These are phyloP conservation scores for Papilio polyxenes DNA, from an alignment of 1,140 invertebrate genomes.

Conservation along the genomic window DNA sequence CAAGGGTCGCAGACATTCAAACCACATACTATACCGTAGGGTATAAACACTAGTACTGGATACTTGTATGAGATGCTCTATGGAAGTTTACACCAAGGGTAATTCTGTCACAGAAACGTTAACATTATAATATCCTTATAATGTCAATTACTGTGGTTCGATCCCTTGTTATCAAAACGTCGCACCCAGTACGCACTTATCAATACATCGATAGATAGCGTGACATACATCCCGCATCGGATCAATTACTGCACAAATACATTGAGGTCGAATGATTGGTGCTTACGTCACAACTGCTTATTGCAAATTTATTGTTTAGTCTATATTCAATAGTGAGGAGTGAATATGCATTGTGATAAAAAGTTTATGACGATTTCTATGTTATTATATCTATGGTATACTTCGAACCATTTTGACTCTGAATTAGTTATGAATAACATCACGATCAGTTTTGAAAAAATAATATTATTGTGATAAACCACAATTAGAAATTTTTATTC, in stretches of 20 bases:
- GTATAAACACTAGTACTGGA: neutral
- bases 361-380: neutral
- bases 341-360: neutral
- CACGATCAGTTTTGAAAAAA: too few relatives aligned
- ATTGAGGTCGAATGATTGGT: slow-evolving; percentile 5
- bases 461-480: too few relatives aligned
- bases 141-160: neutral
- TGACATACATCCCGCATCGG: slow-evolving; percentile 5
- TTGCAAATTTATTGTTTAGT: slow-evolving; percentile 4
- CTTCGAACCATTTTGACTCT: neutral
- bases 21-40: slow-evolving; percentile 6
- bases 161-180: neutral
- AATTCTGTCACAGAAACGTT: neutral
- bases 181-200: slow-evolving; percentile 8
- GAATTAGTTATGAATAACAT: neutral
- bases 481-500: too few relatives aligned
- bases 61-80: neutral
- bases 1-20: slow-evolving; percentile 32
- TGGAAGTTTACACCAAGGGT: neutral
- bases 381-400: neutral
- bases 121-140: neutral
- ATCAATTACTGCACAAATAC: slow-evolving; percentile 22
- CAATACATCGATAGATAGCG: slow-evolving; percentile 9
- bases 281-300: neutral
- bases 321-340: neutral